These are phyloP conservation scores for Synanthedon andrenaeformis DNA, from an alignment of 2,888 invertebrate species.

Conservation along the genomic window DNA sequence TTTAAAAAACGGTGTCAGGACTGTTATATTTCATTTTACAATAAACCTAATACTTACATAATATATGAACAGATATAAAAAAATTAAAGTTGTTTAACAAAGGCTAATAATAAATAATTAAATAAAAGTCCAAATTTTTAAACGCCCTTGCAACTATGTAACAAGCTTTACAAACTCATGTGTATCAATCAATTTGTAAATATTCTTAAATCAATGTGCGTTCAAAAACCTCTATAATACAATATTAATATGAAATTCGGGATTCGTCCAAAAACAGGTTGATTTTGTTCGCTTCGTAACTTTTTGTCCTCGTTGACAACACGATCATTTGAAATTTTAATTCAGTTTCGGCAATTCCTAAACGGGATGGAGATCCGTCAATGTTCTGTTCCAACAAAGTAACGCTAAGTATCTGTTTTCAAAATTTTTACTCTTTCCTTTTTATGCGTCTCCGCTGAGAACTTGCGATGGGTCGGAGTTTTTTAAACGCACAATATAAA, in stretches of 20 bases:
- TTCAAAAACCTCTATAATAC: no score
- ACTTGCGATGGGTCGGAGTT: neutral
- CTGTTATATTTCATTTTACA: no score
- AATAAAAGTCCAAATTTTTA: no score
- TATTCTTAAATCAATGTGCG: no score
- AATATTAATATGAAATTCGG: neutral
- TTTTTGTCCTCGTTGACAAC: conserved; percentile 42
- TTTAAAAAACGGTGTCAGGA: no score
- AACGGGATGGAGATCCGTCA: conserved; percentile 57
- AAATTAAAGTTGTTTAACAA: no score
- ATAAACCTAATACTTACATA: no score
- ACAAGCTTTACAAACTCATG: no score
- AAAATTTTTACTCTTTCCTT: neutral
- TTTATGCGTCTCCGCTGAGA: neutral
- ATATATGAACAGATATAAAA: no score
- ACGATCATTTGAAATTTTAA: conserved; percentile 61
- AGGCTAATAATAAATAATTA: no score
- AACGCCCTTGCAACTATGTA: no score
- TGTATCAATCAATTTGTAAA: no score
- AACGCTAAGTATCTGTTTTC: conserved; percentile 1
- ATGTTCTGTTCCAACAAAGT: conserved; percentile 34
- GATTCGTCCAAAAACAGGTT: conserved; percentile 30
- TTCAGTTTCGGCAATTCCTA: conserved; percentile 50
- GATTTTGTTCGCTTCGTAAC: conserved; percentile 20
- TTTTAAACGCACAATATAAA: neutral